Evolutionary conservation across 2,888 invertebrate species (phyloP), one percentile per base, ranked within the genome.

Genomic region (Escarpia spicata): DNA sequence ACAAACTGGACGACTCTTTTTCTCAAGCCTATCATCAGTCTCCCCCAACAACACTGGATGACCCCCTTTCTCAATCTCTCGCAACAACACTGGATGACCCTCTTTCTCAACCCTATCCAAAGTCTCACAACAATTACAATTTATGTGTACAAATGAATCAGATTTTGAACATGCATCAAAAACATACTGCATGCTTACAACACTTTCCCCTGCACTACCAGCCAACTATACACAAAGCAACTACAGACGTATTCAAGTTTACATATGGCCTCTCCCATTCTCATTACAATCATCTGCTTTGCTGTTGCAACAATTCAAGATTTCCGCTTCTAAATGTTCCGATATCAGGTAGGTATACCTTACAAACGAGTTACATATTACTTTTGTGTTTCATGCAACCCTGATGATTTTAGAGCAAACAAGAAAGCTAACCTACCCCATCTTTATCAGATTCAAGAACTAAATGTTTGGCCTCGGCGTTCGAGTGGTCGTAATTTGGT

Each of bases 401-500:
- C 75, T 75, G 75, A 75, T 26, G 1, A 75, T 26, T 75, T 75
- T 26, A 26, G 44, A 92, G 93, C 75, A 75, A 75, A 26, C 26
- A 26, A 19, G n/a, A 75, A 75, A 75, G 75, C 75, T 75, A 75
- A 94, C 95, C 93, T 95, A 97, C 97, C 96, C 98, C 98, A 97
- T 99, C 98, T 0, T 97, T 97, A 97, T 99, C 99, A 0, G 99
- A 98, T 96, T 99, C 99, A 97, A 98, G 98, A 94, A 99, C 98
- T 91, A 99, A 97, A 97, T 99, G 99, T 93, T 98, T 98, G 10
- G 99, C 98, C 97, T 99, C 99, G 0, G 99, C 99, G 96, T 98
- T 98, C 0, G 99, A 98, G 97, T 99, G 99, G 97, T 99, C 99
- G 96, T 99, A 99, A 96, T 99, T 99, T 0, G 98, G 97, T 0